A percentile compares a stretch with the other conserved stretches of the same genome.
These are phyloP conservation scores for Drosophila neutralis DNA, from an alignment of 2,888 invertebrate species.

Conservation along the genomic window DNA sequence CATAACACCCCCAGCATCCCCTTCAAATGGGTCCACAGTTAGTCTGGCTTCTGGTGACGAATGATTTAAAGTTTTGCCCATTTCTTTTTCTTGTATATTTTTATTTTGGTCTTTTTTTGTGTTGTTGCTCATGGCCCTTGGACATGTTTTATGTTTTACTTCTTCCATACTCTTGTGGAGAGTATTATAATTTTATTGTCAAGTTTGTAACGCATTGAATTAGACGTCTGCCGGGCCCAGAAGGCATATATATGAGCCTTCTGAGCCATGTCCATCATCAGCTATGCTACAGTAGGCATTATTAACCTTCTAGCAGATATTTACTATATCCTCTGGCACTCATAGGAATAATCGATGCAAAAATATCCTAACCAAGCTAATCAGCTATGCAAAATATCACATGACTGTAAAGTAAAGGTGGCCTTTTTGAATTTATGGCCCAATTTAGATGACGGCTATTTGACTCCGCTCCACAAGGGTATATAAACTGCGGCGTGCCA, in stretches of 20 bases:
- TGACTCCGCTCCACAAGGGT: neutral
- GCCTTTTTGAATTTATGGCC: neutral
- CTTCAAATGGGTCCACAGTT: conserved; percentile 4
- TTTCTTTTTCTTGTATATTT: conserved; percentile 16
- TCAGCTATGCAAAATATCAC: neutral
- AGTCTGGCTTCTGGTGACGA: conserved; percentile 42
- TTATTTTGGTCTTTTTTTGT: neutral
- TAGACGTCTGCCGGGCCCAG: neutral
- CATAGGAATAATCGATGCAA: neutral
- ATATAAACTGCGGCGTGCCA: neutral
- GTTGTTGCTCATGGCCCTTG: conserved; percentile 23
- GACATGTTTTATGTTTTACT: conserved; percentile 15
- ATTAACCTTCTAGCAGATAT: neutral
- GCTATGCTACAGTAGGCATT: neutral
- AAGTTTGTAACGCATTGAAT: neutral
- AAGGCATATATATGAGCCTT: neutral
- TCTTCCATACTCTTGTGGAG: neutral
- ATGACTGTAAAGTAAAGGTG: neutral
- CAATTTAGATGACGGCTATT: neutral
- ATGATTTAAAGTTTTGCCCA: conserved; percentile 63
- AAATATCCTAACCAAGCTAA: neutral
- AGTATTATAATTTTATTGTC: neutral
- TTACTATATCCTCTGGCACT: neutral
- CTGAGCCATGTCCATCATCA: neutral
- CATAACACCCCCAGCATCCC: conserved; percentile 34